phyloP scores from a whole-genome alignment of 2,113 vertebrate genomes.

The Sylvia atricapilla region DNA sequence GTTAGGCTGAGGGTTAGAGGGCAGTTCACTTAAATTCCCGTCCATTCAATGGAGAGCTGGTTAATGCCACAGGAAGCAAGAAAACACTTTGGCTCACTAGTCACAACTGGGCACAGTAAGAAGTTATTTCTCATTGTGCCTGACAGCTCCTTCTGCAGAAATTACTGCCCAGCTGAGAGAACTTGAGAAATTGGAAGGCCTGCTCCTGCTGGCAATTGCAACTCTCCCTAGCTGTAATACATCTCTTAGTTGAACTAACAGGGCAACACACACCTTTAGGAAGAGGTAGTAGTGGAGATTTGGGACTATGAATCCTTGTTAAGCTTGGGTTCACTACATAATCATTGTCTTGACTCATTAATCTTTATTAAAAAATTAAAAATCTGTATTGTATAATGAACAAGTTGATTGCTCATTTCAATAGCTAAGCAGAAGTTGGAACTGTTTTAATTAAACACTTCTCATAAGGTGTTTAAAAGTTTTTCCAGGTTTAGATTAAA shows the following conservation, averaged over 20 bases:
- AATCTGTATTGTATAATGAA: not conserved
- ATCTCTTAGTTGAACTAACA: not conserved
- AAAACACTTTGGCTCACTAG: not conserved
- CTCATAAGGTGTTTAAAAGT: not conserved
- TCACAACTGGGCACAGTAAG: not conserved
- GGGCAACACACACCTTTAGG: accelerated
- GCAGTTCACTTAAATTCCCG: not conserved
- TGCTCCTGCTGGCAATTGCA: not conserved
- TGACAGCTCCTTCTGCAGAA: not conserved
- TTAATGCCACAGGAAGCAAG: not conserved
- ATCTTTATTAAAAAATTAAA: not conserved
- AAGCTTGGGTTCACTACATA: not conserved
- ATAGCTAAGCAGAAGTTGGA: not conserved
- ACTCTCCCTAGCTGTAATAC: not conserved
- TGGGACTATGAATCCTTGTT: not conserved
- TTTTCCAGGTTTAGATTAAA: not conserved
- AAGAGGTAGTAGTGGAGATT: not conserved
- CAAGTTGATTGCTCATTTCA: not conserved
- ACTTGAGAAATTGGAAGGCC: not conserved
- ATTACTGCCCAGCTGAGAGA: not conserved
- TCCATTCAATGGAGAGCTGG: not conserved
- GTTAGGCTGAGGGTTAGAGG: not conserved
- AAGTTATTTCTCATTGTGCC: not conserved
- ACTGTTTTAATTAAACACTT: not conserved
- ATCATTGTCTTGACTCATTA: not conserved